Base-by-base conservation (phyloP, 2,888 invertebrate genomes). In the Psylliodes chrysocephalus region DNA sequence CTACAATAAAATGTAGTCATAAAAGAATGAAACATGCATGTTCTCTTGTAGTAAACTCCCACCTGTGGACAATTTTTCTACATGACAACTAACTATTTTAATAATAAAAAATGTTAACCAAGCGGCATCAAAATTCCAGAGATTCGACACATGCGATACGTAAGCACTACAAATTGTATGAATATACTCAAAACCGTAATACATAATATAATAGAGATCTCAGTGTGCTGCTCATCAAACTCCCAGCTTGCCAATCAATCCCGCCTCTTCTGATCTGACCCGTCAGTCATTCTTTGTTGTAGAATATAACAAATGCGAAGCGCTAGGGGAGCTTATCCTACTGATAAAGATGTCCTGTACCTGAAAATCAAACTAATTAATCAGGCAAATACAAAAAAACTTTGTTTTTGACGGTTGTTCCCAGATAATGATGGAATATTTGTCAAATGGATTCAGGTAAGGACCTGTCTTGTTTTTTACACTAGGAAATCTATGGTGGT, bases 191-290 rank as follows among this genome's bases (percentile, higher is more conserved):
- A 61, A 67, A 67, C 64, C 64, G 17, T 59, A 59, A 67, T 64
- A 62, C 52, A 49, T 35, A 55, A 59, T 54, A 76, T 80, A 80
- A 82, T 82, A 79, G 80, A 82, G 82, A 80, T 81, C 80, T 81
- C 79, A 78, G 78, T 78, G 74, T 78, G 78, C 67, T 70, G 69
- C 75, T 75, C 79, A 79, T 81, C 79, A 79, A 73, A 75, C 74
- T 77, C 81, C 74, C 81, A 81, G 81, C 82, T 79, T 82, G 81
- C 81, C 79, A 80, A 82, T 82, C 81, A 80, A 75, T 80, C 79
- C 75, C 72, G 78, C 76, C 78, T 77, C 72, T 71, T 73, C 64
- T 72, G 70, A 69, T 73, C 70, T 68, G 71, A 67, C 72, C 74
- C 71, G 74, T 77, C 74, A 75, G 65, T 73, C 70, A 73, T 76